Conservation (phyloP, 2,797 vertebrate genomes). For the Chelidonichthys spinosus region DNA sequence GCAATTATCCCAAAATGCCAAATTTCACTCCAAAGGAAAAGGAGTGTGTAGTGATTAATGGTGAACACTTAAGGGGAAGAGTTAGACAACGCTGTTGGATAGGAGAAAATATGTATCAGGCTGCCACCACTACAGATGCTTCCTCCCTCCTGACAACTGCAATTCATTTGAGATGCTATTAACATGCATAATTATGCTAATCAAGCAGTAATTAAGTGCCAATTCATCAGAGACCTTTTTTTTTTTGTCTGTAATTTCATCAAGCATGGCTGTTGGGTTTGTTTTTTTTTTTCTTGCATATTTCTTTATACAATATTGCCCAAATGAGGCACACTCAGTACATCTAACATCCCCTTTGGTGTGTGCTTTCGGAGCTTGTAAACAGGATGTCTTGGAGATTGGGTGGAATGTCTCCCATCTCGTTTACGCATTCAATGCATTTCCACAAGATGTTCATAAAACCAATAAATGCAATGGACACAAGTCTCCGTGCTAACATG, state of each 20-base stretch:
- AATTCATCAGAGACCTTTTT: slow-evolving; percentile 96
- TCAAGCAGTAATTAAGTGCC: slow-evolving; percentile 99
- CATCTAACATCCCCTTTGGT: slow-evolving; percentile 57
- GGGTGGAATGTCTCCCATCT: slow-evolving; percentile 24
- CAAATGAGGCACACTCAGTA: slow-evolving; percentile 71
- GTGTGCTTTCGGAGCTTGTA: slow-evolving; percentile 59
- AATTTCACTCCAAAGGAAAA: slow-evolving; percentile 98
- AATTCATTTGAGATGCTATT: slow-evolving; percentile 99
- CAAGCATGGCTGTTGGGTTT: slow-evolving; percentile 89
- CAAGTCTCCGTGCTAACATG: background rate
- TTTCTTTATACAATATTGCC: slow-evolving; percentile 78
- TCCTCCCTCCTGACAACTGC: slow-evolving; percentile 98
- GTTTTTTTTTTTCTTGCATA: slow-evolving; percentile 83
- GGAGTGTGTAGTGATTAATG: slow-evolving; percentile 95
- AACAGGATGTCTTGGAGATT: slow-evolving; percentile 50
- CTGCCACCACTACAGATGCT: slow-evolving; percentile 98
- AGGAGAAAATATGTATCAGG: slow-evolving; percentile 99
- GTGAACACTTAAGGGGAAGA: slow-evolving; percentile 97
- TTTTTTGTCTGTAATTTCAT: slow-evolving; percentile 95
- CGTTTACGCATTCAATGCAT: slow-evolving; percentile 13
- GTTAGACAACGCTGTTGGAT: slow-evolving; percentile 97
- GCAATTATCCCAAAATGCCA: slow-evolving; percentile 98
- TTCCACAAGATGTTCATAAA: slow-evolving; percentile 30
- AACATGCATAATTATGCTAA: slow-evolving; percentile 99
- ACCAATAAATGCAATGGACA: background rate